phyloP scores from a whole-genome alignment of 2,113 vertebrate genomes.

The Sialia sialis region DNA sequence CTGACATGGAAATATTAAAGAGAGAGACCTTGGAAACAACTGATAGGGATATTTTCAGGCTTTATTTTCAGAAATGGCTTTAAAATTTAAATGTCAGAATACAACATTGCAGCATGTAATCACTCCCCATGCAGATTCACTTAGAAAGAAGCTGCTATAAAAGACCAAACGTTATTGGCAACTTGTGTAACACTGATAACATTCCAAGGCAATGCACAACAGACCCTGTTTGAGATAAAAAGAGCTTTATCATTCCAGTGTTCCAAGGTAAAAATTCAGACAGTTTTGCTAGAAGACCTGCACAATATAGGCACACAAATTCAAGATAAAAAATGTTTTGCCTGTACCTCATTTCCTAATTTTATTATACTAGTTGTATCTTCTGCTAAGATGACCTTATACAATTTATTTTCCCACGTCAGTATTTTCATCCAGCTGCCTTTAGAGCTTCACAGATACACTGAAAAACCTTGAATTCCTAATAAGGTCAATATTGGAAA shows the following conservation, averaged over 20 bases:
- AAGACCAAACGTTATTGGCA: background rate
- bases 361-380: background rate
- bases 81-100: background rate
- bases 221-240: slow-evolving; percentile 19
- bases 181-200: background rate
- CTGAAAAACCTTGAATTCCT: background rate
- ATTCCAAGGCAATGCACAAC: background rate
- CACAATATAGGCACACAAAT: background rate
- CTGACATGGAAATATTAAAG: background rate
- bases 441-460: background rate
- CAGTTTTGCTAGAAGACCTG: background rate
- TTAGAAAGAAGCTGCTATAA: background rate
- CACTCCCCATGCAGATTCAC: background rate
- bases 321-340: background rate
- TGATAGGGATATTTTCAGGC: background rate
- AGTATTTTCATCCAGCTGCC: background rate
- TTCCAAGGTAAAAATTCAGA: background rate
- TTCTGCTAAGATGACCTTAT: background rate
- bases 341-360: background rate
- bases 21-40: background rate
- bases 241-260: background rate
- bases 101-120: background rate
- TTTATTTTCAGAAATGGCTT: background rate
- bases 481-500: background rate
- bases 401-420: background rate